Conservation (phyloP, 2,888 invertebrate genomes). For the Dicranocentrus wangi region DNA sequence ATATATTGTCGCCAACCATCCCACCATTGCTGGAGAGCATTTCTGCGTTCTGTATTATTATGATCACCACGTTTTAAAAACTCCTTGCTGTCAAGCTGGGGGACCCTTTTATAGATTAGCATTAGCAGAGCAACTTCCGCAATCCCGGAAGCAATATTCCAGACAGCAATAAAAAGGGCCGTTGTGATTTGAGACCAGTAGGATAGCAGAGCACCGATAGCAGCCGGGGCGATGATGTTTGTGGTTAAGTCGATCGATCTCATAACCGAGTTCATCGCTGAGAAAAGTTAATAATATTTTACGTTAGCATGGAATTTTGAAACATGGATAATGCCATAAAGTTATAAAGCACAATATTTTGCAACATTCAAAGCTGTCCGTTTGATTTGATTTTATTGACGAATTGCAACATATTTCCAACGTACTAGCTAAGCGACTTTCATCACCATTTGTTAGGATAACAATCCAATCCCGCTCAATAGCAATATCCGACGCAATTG, state of each 20-base stretch:
- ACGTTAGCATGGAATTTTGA: background rate
- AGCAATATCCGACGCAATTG: constrained; percentile 75
- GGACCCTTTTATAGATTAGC: constrained; percentile 75
- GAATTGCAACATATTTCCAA: constrained; percentile 5
- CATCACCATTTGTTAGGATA: constrained; percentile 75
- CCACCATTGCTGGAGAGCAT: constrained; percentile 23
- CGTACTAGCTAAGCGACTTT: constrained; percentile 75
- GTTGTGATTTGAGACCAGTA: constrained; percentile 73
- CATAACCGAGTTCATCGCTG: constrained; percentile 77
- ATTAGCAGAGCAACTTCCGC: constrained; percentile 76
- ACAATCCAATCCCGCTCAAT: constrained; percentile 77
- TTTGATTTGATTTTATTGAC: background rate
- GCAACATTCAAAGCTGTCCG: too few relatives aligned
- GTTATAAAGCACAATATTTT: background rate
- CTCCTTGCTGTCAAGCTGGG: too few relatives aligned
- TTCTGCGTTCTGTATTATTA: background rate
- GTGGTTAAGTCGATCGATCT: constrained; percentile 76
- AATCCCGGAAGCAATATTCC: constrained; percentile 76
- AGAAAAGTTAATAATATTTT: constrained; percentile 30
- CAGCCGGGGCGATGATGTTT: constrained; percentile 76
- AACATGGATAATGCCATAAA: background rate
- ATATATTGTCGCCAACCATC: constrained; percentile 75
- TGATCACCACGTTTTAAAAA: too few relatives aligned
- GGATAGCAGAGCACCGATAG: constrained; percentile 76
- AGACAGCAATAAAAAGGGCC: constrained; percentile 73